Percentiles rank a stretch among this genome's conserved stretches.
phyloP scores from a whole-genome alignment of 2,797 vertebrate species.

The Gymnocypris eckloni region DNA sequence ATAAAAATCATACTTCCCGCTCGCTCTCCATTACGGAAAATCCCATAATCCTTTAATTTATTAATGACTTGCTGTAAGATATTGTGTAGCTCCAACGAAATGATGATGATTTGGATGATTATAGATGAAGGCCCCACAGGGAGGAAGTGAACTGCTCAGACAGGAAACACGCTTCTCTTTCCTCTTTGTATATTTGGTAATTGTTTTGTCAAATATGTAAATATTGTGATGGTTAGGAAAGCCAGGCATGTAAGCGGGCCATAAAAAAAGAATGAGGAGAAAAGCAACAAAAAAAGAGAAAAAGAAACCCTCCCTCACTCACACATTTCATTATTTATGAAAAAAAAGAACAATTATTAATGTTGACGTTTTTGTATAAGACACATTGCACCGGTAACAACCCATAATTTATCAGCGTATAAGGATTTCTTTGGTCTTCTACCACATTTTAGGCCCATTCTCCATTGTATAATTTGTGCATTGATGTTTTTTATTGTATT shows the following conservation, averaged over 20 bases:
- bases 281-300: constrained; percentile 38
- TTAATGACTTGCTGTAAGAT: constrained; percentile 87
- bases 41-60: constrained; percentile 82
- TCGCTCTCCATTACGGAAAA: constrained; percentile 72
- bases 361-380: constrained; percentile 92
- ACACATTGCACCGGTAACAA: constrained; percentile 98
- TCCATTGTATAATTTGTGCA: constrained; percentile 93
- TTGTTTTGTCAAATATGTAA: constrained; percentile 99
- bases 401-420: constrained; percentile 96
- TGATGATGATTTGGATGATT: constrained; percentile 64
- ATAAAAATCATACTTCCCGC: constrained; percentile 9
- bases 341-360: constrained; percentile 66
- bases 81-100: constrained; percentile 83
- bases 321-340: constrained; percentile 88
- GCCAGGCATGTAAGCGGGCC: constrained; percentile 91
- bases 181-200: constrained; percentile 98
- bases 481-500: constrained; percentile 99
- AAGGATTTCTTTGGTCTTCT: constrained; percentile 75
- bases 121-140: constrained; percentile 64
- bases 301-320: constrained; percentile 89
- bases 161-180: constrained; percentile 82
- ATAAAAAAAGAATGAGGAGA: constrained; percentile 78
- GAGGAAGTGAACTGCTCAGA: constrained; percentile 65
- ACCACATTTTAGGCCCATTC: constrained; percentile 87
- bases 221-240: constrained; percentile 93